Base-by-base conservation (phyloP, 2,113 vertebrate species). In the Ailurus styani region DNA sequence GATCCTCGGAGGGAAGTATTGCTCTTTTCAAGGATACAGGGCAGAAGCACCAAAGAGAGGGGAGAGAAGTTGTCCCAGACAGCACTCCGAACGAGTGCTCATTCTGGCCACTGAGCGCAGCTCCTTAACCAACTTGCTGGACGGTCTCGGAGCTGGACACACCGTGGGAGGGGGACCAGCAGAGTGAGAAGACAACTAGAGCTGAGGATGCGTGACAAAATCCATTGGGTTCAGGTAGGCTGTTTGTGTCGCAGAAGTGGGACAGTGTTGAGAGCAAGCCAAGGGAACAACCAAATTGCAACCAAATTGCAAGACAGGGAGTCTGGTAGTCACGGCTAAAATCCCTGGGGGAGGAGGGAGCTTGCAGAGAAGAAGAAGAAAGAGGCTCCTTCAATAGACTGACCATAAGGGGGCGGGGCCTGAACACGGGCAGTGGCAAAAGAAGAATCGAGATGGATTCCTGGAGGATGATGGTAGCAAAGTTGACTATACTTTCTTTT, bases 121-220 rank as follows among this genome's bases (percentile, higher is more conserved):
- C 17, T 34, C 68, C 37, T 81, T 42, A 40, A 29, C 52, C 50
- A 70, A 9, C 29, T n/a, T 12, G 27, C 34, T 20, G 6, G 11
- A 18, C 27, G 64, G 27, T 20, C 57, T 34, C 0, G 0, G 9
- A 79, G 2, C 20, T n/a, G 15, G 37, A 37, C 31, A n/a, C 55
- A 42, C 29, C 40, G 7, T 11, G 25, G 14, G 70, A 47, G 14
- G 20, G 47, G 54, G 29, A 23, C 7, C 18, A 64, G 42, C 52
- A 5, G 50, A 6, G 5, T 66, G 81, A 57, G 52, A 62, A 62
- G 23, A 73, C 5, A 88, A 2, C 18, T 45, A 12, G 7, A 0
- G 23, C 54, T 4, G 3, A 85, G 73, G 55, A 13, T 72, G 4
- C 12, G 0, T 21, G 34, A 78, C 87, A 21, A 11, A 18, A 54